Percentiles rank a stretch among this genome's conserved stretches.
phyloP scores from a whole-genome alignment of 2,888 invertebrate genomes.

The Synergus itoensis region DNA sequence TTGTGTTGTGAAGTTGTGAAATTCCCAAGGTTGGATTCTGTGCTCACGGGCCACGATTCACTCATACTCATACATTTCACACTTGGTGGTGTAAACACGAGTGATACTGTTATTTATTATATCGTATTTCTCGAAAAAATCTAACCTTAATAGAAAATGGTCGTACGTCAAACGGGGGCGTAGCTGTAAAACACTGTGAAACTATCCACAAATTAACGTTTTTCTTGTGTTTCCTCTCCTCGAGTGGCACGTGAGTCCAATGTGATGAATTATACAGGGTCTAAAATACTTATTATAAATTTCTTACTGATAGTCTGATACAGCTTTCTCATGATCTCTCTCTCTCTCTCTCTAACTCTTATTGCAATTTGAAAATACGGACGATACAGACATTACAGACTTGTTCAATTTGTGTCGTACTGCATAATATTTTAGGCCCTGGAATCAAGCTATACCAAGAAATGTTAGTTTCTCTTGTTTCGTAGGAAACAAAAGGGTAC shows the following conservation, averaged over 20 bases:
- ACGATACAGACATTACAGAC: background rate
- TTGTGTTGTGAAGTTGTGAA: too few relatives aligned
- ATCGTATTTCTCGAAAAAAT: background rate
- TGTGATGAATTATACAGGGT: background rate
- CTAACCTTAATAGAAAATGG: slow-evolving; percentile 32
- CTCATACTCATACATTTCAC: background rate
- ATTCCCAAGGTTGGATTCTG: background rate
- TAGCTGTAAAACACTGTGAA: background rate
- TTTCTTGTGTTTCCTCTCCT: slow-evolving; percentile 5
- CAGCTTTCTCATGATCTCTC: background rate
- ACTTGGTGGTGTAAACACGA: background rate
- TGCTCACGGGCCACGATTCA: too few relatives aligned
- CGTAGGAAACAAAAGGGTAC: background rate
- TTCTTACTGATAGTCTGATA: background rate
- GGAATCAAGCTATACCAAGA: background rate
- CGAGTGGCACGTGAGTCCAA: slow-evolving; percentile 41
- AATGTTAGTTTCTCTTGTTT: background rate
- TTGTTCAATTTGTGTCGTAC: background rate
- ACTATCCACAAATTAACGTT: background rate
- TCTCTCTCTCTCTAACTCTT: background rate
- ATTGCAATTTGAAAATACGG: background rate
- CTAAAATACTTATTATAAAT: too few relatives aligned
- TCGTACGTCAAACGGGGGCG: slow-evolving; percentile 17
- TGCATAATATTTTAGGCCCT: background rate
- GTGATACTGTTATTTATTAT: background rate